phyloP scores from a whole-genome alignment of 2,888 invertebrate genomes.

The Agriopis aurantiaria region DNA sequence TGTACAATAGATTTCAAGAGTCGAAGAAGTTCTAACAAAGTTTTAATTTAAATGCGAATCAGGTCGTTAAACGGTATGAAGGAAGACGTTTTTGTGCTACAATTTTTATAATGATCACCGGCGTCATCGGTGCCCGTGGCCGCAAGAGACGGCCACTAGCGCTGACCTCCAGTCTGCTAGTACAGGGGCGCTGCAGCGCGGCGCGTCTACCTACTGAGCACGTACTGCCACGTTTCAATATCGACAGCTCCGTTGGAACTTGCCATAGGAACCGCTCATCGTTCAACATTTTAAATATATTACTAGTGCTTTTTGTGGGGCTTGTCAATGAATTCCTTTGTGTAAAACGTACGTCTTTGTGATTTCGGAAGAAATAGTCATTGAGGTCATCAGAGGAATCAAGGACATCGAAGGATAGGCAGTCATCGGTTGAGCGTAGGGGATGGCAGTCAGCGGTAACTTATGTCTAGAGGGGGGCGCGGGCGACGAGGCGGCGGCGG shows the following conservation, averaged over 20 bases:
- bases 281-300: slow-evolving; percentile 34
- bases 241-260: slow-evolving; percentile 56
- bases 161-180: slow-evolving; percentile 62
- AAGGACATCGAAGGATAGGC: slow-evolving; percentile 72
- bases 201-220: slow-evolving; percentile 47
- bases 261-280: slow-evolving; percentile 60
- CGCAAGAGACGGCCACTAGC: slow-evolving; percentile 69
- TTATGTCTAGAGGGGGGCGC: slow-evolving; percentile 82
- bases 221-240: slow-evolving; percentile 65
- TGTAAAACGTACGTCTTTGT: slow-evolving; percentile 55
- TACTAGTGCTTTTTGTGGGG: slow-evolving; percentile 35
- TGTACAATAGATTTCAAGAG: slow-evolving; percentile 83
- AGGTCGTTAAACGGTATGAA: slow-evolving; percentile 84
- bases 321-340: slow-evolving; percentile 53
- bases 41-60: slow-evolving; percentile 80
- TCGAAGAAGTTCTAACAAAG: slow-evolving; percentile 82
- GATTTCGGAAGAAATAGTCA: slow-evolving; percentile 63
- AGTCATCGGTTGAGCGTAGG: slow-evolving; percentile 76
- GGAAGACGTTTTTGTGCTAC: slow-evolving; percentile 86
- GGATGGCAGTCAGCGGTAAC: slow-evolving; percentile 73
- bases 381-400: slow-evolving; percentile 62
- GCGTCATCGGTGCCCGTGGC: slow-evolving; percentile 58
- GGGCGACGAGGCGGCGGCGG: slow-evolving; percentile 79
- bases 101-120: slow-evolving; percentile 65
- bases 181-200: slow-evolving; percentile 44